Percentiles rank a stretch among this genome's conserved stretches.
Conservation (phyloP, 2,113 vertebrate species). For the Terrapene triunguis region DNA sequence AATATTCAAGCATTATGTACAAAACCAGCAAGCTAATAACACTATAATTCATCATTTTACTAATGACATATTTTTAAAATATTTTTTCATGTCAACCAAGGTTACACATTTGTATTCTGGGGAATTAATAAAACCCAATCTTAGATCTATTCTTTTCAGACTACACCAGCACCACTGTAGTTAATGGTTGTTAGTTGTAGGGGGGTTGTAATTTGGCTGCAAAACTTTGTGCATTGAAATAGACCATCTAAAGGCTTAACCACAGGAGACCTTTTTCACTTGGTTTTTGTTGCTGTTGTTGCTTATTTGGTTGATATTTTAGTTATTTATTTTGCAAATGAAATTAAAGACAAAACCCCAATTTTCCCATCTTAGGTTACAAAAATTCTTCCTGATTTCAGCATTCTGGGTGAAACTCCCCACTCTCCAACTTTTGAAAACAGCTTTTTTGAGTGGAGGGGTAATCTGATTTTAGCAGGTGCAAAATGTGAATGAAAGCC, state of each 20-base stretch:
- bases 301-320: not conserved
- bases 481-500: constrained; percentile 48
- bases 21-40: not conserved
- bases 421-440: constrained; percentile 25
- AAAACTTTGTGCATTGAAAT: constrained; percentile 34
- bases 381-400: not conserved
- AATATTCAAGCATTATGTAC: not conserved
- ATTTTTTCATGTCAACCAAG: not conserved
- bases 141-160: not conserved
- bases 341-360: not conserved
- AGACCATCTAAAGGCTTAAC: not conserved
- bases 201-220: not conserved
- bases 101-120: not conserved
- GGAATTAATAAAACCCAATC: not conserved
- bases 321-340: not conserved
- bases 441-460: constrained; percentile 24
- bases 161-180: not conserved
- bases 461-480: constrained; percentile 73
- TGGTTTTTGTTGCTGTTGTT: constrained; percentile 28
- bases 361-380: constrained; percentile 14
- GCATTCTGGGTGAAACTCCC: not conserved
- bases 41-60: not conserved
- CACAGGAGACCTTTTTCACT: not conserved
- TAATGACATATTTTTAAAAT: not conserved
- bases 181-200: not conserved